phyloP scores from a whole-genome alignment of 2,888 invertebrate genomes.

The Lamellibrachia columna region DNA sequence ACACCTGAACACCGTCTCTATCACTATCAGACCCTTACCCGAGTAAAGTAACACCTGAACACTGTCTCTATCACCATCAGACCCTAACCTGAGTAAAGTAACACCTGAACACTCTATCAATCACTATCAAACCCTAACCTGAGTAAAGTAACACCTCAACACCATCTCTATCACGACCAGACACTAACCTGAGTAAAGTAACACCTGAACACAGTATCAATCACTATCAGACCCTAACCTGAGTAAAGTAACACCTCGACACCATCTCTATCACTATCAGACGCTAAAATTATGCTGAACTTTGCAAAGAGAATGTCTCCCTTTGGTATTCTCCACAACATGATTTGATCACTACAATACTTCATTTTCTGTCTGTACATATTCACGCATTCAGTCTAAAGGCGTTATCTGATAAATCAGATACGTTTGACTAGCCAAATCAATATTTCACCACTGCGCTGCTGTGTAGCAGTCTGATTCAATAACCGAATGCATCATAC shows the following conservation, averaged over 20 bases:
- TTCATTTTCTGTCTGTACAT: neutral
- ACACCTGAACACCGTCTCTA: too few relatives aligned
- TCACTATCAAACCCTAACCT: too few relatives aligned
- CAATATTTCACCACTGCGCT: neutral
- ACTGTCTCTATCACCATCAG: too few relatives aligned
- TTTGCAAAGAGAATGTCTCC: neutral
- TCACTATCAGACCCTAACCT: too few relatives aligned
- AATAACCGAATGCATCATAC: neutral
- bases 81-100: too few relatives aligned
- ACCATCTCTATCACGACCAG: neutral
- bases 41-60: too few relatives aligned
- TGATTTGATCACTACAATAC: neutral
- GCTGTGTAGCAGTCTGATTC: neutral
- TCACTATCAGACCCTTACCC: too few relatives aligned
- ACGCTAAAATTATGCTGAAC: neutral
- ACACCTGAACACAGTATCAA: too few relatives aligned
- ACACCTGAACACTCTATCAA: too few relatives aligned
- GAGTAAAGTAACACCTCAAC: too few relatives aligned
- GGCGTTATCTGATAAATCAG: neutral
- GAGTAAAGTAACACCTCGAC: too few relatives aligned
- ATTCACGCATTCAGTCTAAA: neutral
- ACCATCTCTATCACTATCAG: neutral
- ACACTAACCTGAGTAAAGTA: neutral
- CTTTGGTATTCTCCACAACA: neutral
- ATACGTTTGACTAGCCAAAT: neutral